Conservation (phyloP, 1,140 invertebrate genomes). For the Drosophila ogumai region DNA sequence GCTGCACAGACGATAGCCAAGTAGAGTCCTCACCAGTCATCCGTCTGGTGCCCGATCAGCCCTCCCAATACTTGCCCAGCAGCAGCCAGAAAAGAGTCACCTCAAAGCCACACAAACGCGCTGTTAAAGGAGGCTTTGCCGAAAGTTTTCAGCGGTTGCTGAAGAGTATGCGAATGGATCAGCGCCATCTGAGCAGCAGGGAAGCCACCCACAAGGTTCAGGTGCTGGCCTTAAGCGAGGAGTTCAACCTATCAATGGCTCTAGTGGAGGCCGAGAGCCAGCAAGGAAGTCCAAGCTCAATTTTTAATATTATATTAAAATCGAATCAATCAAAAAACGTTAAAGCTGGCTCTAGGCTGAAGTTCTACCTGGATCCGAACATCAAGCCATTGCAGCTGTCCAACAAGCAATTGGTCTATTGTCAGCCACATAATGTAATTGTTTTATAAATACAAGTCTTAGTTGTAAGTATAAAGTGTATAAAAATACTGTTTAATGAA, state of each 20-base stretch:
- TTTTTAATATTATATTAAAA: constrained; percentile 16
- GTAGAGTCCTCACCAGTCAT: constrained; percentile 15
- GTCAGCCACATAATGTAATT: constrained; percentile 12
- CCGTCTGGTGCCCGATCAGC: constrained; percentile 8
- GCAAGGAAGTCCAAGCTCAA: neutral
- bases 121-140: constrained; percentile 19
- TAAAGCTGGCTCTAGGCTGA: constrained; percentile 1
- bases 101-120: neutral
- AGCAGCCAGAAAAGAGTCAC: neutral
- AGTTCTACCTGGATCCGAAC: constrained; percentile 11
- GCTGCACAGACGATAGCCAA: constrained; percentile 1
- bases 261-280: neutral
- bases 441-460: neutral
- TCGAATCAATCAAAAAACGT: neutral
- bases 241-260: constrained; percentile 8
- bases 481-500: constrained; percentile 1
- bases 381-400: neutral
- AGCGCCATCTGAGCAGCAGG: constrained; percentile 6
- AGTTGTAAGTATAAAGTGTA: constrained; percentile 2
- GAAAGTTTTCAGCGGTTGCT: constrained; percentile 1
- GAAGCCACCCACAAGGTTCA: neutral
- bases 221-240: neutral
- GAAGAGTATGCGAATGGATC: constrained; percentile 21
- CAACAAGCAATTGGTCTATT: constrained; percentile 18
- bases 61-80: constrained; percentile 5